Conservation (phyloP, 2,797 vertebrate genomes). For the Ciconia nigra region DNA sequence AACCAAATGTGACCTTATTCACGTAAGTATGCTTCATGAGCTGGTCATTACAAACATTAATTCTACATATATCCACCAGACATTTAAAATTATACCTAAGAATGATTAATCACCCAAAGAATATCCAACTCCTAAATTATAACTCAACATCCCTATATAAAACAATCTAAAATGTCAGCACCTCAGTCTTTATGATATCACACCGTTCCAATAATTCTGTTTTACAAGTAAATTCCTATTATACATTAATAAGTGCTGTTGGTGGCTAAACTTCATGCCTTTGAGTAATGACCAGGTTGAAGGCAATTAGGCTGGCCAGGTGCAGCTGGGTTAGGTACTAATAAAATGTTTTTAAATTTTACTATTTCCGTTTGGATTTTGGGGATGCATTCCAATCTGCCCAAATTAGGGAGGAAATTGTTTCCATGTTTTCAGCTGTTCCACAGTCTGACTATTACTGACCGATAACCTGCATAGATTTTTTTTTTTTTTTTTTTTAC, state of each 20-base stretch:
- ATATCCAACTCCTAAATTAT: constrained; percentile 74
- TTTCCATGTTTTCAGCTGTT: constrained; percentile 74
- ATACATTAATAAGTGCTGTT: constrained; percentile 83
- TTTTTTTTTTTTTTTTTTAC: neutral
- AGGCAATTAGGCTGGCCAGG: constrained; percentile 97
- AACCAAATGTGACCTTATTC: constrained; percentile 30
- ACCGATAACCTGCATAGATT: neutral
- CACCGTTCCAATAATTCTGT: constrained; percentile 77
- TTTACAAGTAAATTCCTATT: constrained; percentile 86
- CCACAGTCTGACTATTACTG: constrained; percentile 48
- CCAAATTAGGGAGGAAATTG: constrained; percentile 80
- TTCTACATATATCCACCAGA: neutral
- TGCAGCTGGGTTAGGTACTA: constrained; percentile 86
- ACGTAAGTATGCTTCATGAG: constrained; percentile 2
- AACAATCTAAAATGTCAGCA: constrained; percentile 80
- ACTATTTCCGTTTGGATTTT: constrained; percentile 93
- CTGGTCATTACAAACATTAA: constrained; percentile 39
- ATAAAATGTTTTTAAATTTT: constrained; percentile 92
- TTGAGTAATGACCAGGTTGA: constrained; percentile 78
- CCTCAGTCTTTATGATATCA: constrained; percentile 81
- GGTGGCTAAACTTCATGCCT: constrained; percentile 80
- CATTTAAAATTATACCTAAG: constrained; percentile 45
- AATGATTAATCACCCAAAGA: constrained; percentile 74
- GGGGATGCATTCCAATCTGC: constrained; percentile 78
- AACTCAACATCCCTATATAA: constrained; percentile 71